phyloP scores from a whole-genome alignment of 2,888 invertebrate genomes.

The Dione vanillae region DNA sequence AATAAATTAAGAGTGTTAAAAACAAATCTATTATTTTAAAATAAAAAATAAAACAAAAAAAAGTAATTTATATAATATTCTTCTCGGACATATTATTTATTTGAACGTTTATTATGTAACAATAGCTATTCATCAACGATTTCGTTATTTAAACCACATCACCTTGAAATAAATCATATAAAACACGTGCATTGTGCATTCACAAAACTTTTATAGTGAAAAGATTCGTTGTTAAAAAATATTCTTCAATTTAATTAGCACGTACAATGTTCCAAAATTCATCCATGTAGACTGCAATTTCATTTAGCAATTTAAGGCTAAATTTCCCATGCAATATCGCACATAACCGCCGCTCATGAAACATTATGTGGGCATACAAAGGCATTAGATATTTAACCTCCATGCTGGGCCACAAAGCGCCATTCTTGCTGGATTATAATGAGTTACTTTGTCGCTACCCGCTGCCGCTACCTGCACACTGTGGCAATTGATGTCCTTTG shows the following conservation, averaged over 20 bases:
- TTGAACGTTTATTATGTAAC: not conserved
- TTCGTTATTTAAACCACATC: not conserved
- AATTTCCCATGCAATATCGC: slow-evolving; percentile 50
- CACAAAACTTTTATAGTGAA: slow-evolving; percentile 4
- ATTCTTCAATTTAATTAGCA: slow-evolving; percentile 31
- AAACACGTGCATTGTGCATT: not conserved
- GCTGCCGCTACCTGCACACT: slow-evolving; percentile 47
- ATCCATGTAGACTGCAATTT: slow-evolving; percentile 43
- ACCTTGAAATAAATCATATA: not conserved
- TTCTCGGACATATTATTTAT: not conserved
- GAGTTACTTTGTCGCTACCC: slow-evolving; percentile 68
- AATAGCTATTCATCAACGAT: not conserved
- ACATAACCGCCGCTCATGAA: slow-evolving; percentile 49
- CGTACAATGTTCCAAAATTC: slow-evolving; percentile 33
- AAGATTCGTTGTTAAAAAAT: slow-evolving; percentile 17
- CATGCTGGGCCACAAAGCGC: slow-evolving; percentile 63
- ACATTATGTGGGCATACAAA: slow-evolving; percentile 52
- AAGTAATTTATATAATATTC: too few species aligned
- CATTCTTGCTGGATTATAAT: slow-evolving; percentile 71
- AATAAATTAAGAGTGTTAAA: not conserved
- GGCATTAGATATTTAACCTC: slow-evolving; percentile 62
- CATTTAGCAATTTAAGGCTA: slow-evolving; percentile 46
- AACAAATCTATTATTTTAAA: too few species aligned
- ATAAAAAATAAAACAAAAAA: too few species aligned
- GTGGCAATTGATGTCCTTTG: slow-evolving; percentile 48